Conservation (phyloP, 1,140 invertebrate species). For the Nylanderia fulva region DNA sequence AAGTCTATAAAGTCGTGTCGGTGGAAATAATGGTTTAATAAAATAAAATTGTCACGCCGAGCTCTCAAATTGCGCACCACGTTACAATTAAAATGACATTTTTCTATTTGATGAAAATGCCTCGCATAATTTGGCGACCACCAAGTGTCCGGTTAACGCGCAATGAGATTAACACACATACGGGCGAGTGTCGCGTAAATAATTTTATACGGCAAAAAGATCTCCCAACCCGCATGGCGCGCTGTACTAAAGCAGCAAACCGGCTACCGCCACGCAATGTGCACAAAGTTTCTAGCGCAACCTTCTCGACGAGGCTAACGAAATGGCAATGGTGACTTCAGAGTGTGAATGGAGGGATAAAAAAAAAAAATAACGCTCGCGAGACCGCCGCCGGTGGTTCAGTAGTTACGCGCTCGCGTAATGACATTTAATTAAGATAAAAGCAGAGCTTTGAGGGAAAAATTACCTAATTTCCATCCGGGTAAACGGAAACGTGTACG, state of each 20-base stretch:
- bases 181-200: conserved; percentile 49
- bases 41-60: not conserved
- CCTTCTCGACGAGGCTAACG: conserved; percentile 22
- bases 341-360: not conserved
- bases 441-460: conserved; percentile 63
- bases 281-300: conserved; percentile 32
- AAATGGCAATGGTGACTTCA: conserved; percentile 55
- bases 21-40: not conserved
- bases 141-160: conserved; percentile 29
- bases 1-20: not conserved
- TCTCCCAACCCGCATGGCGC: not conserved
- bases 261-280: not conserved
- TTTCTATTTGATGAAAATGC: not conserved
- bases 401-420: conserved; percentile 40
- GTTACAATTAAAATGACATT: not conserved
- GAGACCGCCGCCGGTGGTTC: conserved; percentile 13
- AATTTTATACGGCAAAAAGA: conserved; percentile 62
- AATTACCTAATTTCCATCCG: conserved; percentile 46
- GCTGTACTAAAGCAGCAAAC: conserved; percentile 7
- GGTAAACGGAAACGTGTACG: conserved; percentile 6
- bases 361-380: conserved; percentile 25
- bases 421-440: conserved; percentile 76
- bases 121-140: conserved; percentile 1
- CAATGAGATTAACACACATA: conserved; percentile 55
- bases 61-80: conserved; percentile 1